A percentile compares a stretch with the other conserved stretches of the same genome.
These are phyloP conservation scores for Calliopsis andreniformis DNA, from an alignment of 1,140 invertebrate genomes.

Conservation along the genomic window DNA sequence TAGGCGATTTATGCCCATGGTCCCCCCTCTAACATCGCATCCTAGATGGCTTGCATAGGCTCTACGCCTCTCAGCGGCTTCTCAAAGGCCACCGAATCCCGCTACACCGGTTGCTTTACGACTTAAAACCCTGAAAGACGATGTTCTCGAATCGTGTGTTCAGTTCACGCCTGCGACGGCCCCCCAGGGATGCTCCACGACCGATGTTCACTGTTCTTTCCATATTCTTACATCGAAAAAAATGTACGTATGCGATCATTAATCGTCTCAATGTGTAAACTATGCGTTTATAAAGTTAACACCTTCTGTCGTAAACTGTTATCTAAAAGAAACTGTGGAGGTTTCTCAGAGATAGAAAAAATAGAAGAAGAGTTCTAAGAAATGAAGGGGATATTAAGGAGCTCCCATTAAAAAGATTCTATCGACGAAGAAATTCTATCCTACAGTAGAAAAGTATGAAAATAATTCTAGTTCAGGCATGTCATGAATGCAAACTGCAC, in stretches of 20 bases:
- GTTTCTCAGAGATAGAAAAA: no score
- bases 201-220: background rate
- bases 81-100: slow-evolving; percentile 50
- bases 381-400: no score
- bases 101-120: slow-evolving; percentile 15
- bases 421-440: no score
- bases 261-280: background rate
- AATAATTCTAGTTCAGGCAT: no score
- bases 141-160: slow-evolving; percentile 13
- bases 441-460: no score
- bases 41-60: slow-evolving; percentile 39
- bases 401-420: no score
- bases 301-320: background rate
- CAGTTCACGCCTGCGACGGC: background rate
- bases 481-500: background rate
- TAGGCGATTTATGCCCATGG: slow-evolving; percentile 42
- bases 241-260: background rate
- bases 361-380: no score
- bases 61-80: slow-evolving; percentile 39
- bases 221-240: background rate
- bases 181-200: background rate
- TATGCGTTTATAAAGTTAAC: background rate
- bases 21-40: slow-evolving; percentile 39
- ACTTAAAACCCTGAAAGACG: slow-evolving; percentile 3
- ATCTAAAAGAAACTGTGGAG: no score